Evolutionary conservation across 2,113 vertebrate genomes (phyloP), one percentile per base, ranked within the genome.

Genomic region (Crotophaga sulcirostris): DNA sequence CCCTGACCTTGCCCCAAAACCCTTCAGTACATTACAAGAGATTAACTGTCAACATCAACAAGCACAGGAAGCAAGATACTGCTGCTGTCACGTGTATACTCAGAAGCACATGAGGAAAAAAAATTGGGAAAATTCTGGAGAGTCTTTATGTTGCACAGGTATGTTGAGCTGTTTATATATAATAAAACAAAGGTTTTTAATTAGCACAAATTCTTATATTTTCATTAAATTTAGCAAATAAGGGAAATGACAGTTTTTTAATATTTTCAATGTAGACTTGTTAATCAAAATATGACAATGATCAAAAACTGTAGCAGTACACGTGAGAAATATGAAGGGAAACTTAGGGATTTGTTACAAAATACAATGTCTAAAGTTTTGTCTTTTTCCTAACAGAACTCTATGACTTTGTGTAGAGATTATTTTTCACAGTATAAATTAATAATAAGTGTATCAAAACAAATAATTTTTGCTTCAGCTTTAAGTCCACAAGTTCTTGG

Each of bases 191-290:
- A 89, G 19, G 1, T 8, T 70, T 86, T 70, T 38, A 45, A 58
- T 64, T 69, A 28, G 4, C 33, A 54, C 0, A 38, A 66, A 31
- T 49, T 60, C 3, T 66, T 84, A 11, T 20, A 49, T 91, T 74
- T 80, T 77, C 26, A 34, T 45, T 77, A 36, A 67, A 94, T 34
- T 66, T 58, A 62, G 0, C 3, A 47, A 67, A 16, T 36, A 59
- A 59, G 1, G 1, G 73, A 80, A 49, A 4, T 20, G 11, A 70
- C 5, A 5, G 0, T 0, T 11, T 87, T 77, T 40, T 31, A 20
- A 49, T 82, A n/a, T 83, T 83, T 73, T 8, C 8, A 25, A 3
- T 66, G n/a, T 58, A 69, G 85, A 34, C 16, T 72, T n/a, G 14
- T 74, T 51, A 44, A 45, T 36, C 5, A 7, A 34, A 10, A 13